Evolutionary conservation across 1,140 invertebrate genomes (phyloP).

Genomic region (Holotrichia oblita): DNA sequence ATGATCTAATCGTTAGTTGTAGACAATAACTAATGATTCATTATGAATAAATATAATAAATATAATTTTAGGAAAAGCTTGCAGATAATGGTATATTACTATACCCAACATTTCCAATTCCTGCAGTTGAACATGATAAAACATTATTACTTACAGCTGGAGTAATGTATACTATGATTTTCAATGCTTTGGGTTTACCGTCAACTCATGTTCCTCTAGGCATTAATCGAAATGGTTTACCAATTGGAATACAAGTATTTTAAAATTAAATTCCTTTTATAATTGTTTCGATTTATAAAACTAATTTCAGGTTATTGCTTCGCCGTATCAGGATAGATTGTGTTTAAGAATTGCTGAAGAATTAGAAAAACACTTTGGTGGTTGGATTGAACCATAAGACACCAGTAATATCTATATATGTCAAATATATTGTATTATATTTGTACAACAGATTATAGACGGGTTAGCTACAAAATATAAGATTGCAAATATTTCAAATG

Average conservation of each 20-base stretch:
- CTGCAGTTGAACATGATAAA: slow-evolving; percentile 89
- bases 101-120: slow-evolving; percentile 89
- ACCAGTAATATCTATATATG: neutral
- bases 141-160: slow-evolving; percentile 86
- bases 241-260: slow-evolving; percentile 84
- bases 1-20: neutral
- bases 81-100: slow-evolving; percentile 87
- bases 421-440: neutral
- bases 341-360: slow-evolving; percentile 85
- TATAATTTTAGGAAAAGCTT: slow-evolving; percentile 69
- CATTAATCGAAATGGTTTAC: slow-evolving; percentile 84
- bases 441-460: no score
- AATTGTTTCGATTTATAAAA: neutral
- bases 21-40: neutral
- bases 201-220: slow-evolving; percentile 89
- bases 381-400: slow-evolving; percentile 71
- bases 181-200: slow-evolving; percentile 90
- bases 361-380: slow-evolving; percentile 83
- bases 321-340: slow-evolving; percentile 80
- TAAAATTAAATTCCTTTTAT: neutral
- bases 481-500: no score
- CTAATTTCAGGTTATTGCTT: slow-evolving; percentile 74
- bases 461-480: no score
- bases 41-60: neutral
- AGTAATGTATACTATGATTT: slow-evolving; percentile 89